Evolutionary conservation across 2,797 vertebrate genomes (phyloP).

Genomic region (Alectoris magna): DNA sequence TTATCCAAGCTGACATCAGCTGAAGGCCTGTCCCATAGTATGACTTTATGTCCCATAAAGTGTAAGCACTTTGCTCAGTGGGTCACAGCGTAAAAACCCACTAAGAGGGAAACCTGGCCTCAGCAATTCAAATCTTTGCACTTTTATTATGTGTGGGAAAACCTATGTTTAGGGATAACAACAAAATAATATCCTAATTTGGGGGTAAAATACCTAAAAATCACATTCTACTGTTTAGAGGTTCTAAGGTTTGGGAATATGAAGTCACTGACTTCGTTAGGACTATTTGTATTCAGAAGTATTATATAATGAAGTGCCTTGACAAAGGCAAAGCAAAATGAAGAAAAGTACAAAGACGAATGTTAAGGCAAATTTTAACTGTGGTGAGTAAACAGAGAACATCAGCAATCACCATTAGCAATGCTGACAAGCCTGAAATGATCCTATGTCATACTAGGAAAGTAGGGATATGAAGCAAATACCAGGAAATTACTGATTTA

Average conservation of each 20-base stretch:
- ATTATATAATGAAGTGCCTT: not conserved
- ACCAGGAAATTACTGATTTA: not conserved
- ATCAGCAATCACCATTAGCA: not conserved
- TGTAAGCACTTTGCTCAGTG: not conserved
- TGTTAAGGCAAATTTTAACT: not conserved
- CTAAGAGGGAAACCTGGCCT: not conserved
- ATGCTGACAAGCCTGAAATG: not conserved
- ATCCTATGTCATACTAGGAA: not conserved
- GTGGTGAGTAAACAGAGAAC: not conserved
- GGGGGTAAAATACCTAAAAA: not conserved
- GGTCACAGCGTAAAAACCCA: not conserved
- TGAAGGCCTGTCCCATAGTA: not conserved
- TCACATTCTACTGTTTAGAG: not conserved
- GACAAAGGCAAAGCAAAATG: not conserved
- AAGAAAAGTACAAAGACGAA: not conserved
- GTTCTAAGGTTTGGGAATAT: not conserved
- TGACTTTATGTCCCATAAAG: too few relatives aligned
- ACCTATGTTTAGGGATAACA: not conserved
- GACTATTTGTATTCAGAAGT: not conserved
- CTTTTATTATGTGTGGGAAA: not conserved
- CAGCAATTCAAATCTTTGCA: not conserved
- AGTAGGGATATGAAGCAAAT: not conserved
- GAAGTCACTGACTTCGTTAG: not conserved
- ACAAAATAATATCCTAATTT: not conserved
- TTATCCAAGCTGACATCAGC: not conserved